phyloP scores from a whole-genome alignment of 2,888 invertebrate species.

The Gymnoscelis rufifasciata region DNA sequence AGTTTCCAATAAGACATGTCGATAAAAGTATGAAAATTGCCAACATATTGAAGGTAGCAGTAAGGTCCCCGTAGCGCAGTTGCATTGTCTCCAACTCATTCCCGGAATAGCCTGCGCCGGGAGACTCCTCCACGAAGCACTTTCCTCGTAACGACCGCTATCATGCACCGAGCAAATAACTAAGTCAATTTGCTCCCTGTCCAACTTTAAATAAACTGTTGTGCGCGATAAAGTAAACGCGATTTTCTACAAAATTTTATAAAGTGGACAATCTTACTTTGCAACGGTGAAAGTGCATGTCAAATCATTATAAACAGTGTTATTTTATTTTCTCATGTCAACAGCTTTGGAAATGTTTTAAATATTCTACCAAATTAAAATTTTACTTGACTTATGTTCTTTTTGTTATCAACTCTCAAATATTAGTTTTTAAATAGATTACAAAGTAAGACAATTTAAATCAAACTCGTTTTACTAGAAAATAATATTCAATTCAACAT shows the following conservation, averaged over 20 bases:
- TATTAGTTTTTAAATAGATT: too few species aligned
- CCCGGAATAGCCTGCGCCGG: conserved; percentile 43
- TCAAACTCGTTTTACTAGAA: too few species aligned
- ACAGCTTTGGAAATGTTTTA: not conserved
- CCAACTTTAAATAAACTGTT: conserved; percentile 33
- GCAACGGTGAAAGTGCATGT: conserved; percentile 2
- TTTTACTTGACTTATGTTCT: too few species aligned
- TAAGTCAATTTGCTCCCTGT: conserved; percentile 38
- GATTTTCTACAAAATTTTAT: conserved; percentile 9
- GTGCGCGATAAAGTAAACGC: conserved; percentile 16
- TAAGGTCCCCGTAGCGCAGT: conserved; percentile 42
- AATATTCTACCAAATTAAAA: too few species aligned
- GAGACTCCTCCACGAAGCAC: conserved; percentile 43
- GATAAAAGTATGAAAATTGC: conserved; percentile 25
- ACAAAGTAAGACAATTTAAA: too few species aligned
- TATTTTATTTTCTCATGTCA: not conserved
- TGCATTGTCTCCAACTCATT: conserved; percentile 46
- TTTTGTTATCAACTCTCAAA: too few species aligned
- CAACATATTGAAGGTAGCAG: conserved; percentile 25
- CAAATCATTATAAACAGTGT: conserved; percentile 6
- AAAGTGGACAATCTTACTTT: conserved; percentile 8
- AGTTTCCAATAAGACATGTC: conserved; percentile 9
- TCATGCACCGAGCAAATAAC: conserved; percentile 40
- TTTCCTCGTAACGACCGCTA: conserved; percentile 42
- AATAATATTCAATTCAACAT: too few species aligned